These are phyloP conservation scores for Butorides virescens DNA, from an alignment of 2,113 vertebrate species.

Conservation along the genomic window DNA sequence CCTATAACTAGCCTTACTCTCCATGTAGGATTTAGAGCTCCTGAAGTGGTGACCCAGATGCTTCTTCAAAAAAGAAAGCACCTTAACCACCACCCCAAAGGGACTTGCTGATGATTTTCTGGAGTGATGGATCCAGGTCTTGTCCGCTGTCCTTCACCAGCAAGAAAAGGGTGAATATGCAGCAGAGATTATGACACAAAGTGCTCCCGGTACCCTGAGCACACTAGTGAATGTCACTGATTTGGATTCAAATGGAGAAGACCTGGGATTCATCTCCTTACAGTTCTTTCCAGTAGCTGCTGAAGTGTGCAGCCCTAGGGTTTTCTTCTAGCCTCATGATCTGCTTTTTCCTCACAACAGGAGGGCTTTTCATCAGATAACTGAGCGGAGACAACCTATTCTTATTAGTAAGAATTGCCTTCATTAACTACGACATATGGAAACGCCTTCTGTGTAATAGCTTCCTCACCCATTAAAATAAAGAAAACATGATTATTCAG, in stretches of 20 bases:
- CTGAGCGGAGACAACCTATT: background rate
- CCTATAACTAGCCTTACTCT: background rate
- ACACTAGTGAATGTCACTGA: background rate
- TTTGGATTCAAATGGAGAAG: background rate
- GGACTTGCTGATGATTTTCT: background rate
- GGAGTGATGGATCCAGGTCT: background rate
- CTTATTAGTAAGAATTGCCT: constrained; percentile 38
- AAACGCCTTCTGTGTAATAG: constrained; percentile 46
- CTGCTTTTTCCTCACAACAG: constrained; percentile 4
- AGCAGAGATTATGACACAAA: background rate
- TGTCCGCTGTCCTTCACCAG: constrained; percentile 3
- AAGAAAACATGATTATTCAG: constrained; percentile 48
- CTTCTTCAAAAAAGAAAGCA: background rate
- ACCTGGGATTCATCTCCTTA: constrained; percentile 3
- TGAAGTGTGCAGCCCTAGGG: background rate
- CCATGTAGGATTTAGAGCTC: background rate
- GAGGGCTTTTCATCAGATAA: constrained; percentile 8
- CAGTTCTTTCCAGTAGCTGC: background rate
- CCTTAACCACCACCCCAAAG: background rate
- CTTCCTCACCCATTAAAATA: constrained; percentile 28
- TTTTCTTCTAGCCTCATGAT: background rate
- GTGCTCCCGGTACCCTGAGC: background rate
- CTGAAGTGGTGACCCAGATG: background rate
- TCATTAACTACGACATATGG: constrained; percentile 33
- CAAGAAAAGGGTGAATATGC: background rate